Base-by-base conservation (phyloP, 1,140 invertebrate genomes). In the Pomacea maculata region DNA sequence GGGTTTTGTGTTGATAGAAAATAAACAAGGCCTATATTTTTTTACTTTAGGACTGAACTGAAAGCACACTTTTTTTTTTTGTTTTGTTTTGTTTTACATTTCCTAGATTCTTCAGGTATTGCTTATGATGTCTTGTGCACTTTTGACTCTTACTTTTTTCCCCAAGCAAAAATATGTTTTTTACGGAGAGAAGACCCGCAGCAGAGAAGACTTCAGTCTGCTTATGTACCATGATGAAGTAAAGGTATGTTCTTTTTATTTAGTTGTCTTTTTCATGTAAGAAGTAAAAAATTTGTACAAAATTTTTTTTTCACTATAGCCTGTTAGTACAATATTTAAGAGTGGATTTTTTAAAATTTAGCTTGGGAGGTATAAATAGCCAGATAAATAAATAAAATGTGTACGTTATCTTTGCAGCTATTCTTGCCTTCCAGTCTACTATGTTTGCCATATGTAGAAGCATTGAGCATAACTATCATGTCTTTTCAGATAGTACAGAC, bases 141-240 rank as follows among this genome's bases (percentile, higher is more conserved):
- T 73, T 52, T 45, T 45, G 17, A 21, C 54, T 55, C 8, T 72
- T 29, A 54, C 45, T 34, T 45, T 52, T 14, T 79, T 77, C 77
- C 83, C 83, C n/a, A 81, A 89, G 88, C 83, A 76, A 25, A 85
- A 83, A 25, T 82, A 86, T 68, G 55, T 84, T 12, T 92, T 84
- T 80, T 80, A 82, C 75, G 92, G 91, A 21, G 88, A 88, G 65
- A 86, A 89, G 74, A 83, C 80, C 29, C 78, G 91, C 54, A 91
- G 87, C 72, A 91, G 91, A 83, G 89, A 91, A 63, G 91, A 92
- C 73, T 92, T 91, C 82, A 91, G 89, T 79, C 74, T 92, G 19
- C 87, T 88, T 74, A 92, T 92, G 91, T 92, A 92, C 80, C 83
- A 82, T 63, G 91, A 92, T 82, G 92, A 92, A 86, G 90, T 92